Conservation (phyloP, 2,113 vertebrate species). For the Bubo scandiacus region DNA sequence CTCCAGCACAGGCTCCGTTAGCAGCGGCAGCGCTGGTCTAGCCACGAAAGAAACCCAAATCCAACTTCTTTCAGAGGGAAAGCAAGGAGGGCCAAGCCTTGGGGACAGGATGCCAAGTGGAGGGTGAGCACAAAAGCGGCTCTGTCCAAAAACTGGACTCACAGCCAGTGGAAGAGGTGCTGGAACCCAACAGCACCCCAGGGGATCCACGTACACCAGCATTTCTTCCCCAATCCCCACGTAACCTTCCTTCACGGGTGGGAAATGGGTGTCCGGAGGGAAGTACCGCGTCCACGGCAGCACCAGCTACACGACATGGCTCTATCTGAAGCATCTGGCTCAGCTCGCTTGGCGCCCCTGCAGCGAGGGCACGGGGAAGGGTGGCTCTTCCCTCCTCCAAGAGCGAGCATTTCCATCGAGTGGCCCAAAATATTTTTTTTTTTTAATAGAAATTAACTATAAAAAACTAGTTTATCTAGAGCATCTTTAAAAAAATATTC, state of each 20-base stretch:
- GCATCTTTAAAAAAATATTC: slow-evolving; percentile 66
- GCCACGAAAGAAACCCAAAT: neutral
- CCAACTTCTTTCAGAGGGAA: neutral
- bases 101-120: neutral
- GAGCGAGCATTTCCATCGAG: neutral
- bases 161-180: neutral
- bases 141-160: neutral
- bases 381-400: neutral
- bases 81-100: neutral
- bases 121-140: neutral
- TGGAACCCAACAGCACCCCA: neutral
- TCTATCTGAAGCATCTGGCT: neutral
- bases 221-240: neutral
- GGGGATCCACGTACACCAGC: neutral
- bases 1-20: neutral
- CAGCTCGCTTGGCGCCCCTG: neutral
- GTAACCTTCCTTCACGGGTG: neutral
- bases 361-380: neutral
- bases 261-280: neutral
- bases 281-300: neutral
- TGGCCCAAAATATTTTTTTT: neutral
- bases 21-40: neutral
- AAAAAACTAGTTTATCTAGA: slow-evolving; percentile 62
- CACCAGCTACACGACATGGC: neutral
- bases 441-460: slow-evolving; percentile 51